Base-by-base conservation (phyloP, 2,888 invertebrate genomes). In the Tipula vernalis region DNA sequence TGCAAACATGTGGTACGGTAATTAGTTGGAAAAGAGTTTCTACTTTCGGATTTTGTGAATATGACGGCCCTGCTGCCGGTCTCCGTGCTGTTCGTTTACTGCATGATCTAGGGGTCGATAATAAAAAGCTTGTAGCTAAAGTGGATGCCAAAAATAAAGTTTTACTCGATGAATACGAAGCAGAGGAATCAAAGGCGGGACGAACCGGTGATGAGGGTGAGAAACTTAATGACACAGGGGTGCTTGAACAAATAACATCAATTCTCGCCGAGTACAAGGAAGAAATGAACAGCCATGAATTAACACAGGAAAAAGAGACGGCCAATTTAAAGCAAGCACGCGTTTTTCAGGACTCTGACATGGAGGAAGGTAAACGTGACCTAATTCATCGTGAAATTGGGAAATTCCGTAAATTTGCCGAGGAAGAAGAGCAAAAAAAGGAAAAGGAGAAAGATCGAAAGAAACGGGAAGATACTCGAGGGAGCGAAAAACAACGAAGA, bases 41-140 rank as follows among this genome's bases (percentile, higher is more conserved):
- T 91, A 98, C 97, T 0, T 99, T 99, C 92, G 99, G 99, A 10
- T 99, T 99, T 93, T 98, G 99, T 92, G 99, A 99, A 93, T 98
- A 97, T 92, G 97, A 97, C 88, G 96, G 97, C 87, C 98, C 99
- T 18, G 98, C 98, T 92, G 97, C 98, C 28, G 99, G 99, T 71
- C 93, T 99, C 89, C 94, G 99, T 88, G 98, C 99, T 88, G 98
- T 99, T 88, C 93, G 98, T 84, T 93, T 99, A 88, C 93, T 99
- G 42, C 98, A 99, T 92, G 98, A 98, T 89, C 95, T 98, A 91
- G 95, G 96, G 91, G 95, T 99, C 86, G 98, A 97, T 87, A 98
- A 98, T 89, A 98, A 98, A 92, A 96, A 96, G 90, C 93, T 99
- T 89, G 96, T 99, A 87, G 99, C 98, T 41, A 97, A 98, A 92